These are phyloP conservation scores for Dipodomys ordii DNA, from an alignment of 2,113 vertebrate genomes.

Conservation along the genomic window DNA sequence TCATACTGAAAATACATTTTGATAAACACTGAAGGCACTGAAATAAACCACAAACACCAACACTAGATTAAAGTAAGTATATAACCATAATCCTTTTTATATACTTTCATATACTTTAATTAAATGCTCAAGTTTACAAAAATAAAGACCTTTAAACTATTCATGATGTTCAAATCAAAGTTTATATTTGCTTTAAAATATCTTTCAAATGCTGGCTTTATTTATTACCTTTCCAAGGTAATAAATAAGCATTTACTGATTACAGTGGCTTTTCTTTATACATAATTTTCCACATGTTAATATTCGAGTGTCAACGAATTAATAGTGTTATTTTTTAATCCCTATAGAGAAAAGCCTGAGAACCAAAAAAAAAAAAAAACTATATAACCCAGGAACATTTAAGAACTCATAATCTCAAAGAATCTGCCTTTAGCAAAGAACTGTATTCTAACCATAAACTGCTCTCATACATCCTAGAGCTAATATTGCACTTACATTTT, in stretches of 20 bases:
- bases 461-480: background rate
- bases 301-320: background rate
- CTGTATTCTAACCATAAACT: background rate
- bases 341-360: background rate
- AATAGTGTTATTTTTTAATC: background rate
- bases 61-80: background rate
- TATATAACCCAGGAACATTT: background rate
- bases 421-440: background rate
- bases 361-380: constrained; percentile 15
- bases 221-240: background rate
- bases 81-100: background rate
- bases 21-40: background rate
- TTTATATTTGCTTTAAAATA: constrained; percentile 50
- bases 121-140: constrained; percentile 4
- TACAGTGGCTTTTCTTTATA: background rate
- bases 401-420: background rate
- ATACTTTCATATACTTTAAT: constrained; percentile 16
- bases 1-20: background rate
- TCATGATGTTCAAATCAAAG: background rate
- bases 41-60: background rate
- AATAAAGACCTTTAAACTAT: background rate
- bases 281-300: background rate
- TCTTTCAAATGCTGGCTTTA: background rate
- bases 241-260: background rate
- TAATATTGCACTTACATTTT: background rate